Evolutionary conservation across 2,888 invertebrate species (phyloP).

Genomic region (Euclidia mi): DNA sequence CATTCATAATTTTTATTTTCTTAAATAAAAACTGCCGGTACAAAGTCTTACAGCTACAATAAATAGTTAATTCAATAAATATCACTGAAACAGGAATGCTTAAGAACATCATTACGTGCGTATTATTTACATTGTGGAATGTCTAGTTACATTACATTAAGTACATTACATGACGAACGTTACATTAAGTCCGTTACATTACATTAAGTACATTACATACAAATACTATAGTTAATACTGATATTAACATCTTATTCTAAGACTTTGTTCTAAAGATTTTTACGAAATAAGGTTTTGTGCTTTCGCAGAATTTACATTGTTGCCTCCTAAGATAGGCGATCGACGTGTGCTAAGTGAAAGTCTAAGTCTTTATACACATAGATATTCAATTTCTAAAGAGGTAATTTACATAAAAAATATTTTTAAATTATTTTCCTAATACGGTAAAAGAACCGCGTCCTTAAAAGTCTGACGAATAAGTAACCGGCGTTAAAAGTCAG

Average conservation of each 20-base stretch:
- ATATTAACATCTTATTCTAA: slow-evolving; percentile 50
- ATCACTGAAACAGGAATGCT: slow-evolving; percentile 60
- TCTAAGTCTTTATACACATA: too few species aligned
- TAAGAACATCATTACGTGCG: slow-evolving; percentile 45
- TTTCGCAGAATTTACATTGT: neutral
- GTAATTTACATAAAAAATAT: too few species aligned
- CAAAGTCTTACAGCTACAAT: slow-evolving; percentile 73
- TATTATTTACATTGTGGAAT: slow-evolving; percentile 60
- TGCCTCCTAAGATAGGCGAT: too few species aligned
- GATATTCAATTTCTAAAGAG: too few species aligned
- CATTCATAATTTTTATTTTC: slow-evolving; percentile 41
- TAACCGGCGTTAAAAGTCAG: too few species aligned
- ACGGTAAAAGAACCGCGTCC: too few species aligned
- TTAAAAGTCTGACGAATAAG: too few species aligned
- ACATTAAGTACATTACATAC: slow-evolving; percentile 34
- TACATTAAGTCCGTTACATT: too few species aligned
- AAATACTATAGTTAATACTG: slow-evolving; percentile 63
- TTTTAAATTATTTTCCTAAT: too few species aligned
- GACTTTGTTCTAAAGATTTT: neutral
- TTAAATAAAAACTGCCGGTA: slow-evolving; percentile 62
- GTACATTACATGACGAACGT: too few species aligned
- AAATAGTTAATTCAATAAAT: slow-evolving; percentile 78
- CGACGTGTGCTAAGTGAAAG: too few species aligned
- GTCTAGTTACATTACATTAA: slow-evolving; percentile 23
- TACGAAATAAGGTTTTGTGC: neutral